Evolutionary conservation across 1,140 invertebrate genomes (phyloP).

Genomic region (Plodia interpunctella): DNA sequence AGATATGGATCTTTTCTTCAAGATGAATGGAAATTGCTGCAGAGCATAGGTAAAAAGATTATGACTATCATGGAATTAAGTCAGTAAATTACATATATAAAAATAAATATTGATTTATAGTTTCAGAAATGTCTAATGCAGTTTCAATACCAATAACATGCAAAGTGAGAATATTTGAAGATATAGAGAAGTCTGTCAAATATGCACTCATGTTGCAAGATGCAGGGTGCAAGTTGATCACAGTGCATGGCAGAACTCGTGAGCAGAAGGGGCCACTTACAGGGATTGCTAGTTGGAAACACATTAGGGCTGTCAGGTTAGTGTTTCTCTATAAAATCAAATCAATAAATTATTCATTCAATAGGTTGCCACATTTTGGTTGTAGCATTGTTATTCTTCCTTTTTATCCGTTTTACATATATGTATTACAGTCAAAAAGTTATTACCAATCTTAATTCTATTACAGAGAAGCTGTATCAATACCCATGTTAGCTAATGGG

Average conservation of each 20-base stretch:
- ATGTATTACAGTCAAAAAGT: too few species aligned
- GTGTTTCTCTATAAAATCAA: slow-evolving; percentile 17
- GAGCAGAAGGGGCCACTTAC: slow-evolving; percentile 97
- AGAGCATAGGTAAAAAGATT: slow-evolving; percentile 84
- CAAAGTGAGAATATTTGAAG: slow-evolving; percentile 95
- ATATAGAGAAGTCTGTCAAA: slow-evolving; percentile 90
- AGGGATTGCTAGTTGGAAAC: slow-evolving; percentile 95
- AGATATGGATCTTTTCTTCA: slow-evolving; percentile 95
- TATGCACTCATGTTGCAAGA: slow-evolving; percentile 97
- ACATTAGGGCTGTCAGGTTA: slow-evolving; percentile 94
- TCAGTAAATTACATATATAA: too few species aligned
- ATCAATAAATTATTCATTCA: too few species aligned
- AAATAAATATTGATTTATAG: slow-evolving; percentile 74
- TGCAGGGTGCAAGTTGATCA: slow-evolving; percentile 95
- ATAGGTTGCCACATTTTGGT: too few species aligned
- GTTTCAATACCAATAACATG: slow-evolving; percentile 94
- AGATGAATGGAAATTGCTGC: slow-evolving; percentile 94
- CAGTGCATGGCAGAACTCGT: slow-evolving; percentile 96
- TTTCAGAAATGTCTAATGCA: slow-evolving; percentile 81
- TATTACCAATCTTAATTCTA: too few species aligned
- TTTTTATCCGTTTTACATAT: too few species aligned
- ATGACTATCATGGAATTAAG: too few species aligned
- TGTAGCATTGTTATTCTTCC: too few species aligned
- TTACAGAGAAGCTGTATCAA: slow-evolving; percentile 86
- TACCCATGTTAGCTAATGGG: slow-evolving; percentile 98